These are phyloP conservation scores for Danaus melanippus DNA, from an alignment of 1,140 invertebrate genomes.

Conservation along the genomic window DNA sequence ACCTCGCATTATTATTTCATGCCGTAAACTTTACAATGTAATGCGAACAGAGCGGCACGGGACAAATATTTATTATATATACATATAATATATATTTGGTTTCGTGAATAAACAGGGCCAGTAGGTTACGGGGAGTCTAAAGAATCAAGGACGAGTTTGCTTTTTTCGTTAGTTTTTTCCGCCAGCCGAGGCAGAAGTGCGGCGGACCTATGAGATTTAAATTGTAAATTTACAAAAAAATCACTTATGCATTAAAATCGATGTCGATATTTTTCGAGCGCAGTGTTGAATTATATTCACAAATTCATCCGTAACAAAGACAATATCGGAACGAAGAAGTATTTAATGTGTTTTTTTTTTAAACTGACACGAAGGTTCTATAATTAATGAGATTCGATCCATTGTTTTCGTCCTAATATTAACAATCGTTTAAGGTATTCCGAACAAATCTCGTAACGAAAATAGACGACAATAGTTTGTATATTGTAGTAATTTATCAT, in stretches of 20 bases:
- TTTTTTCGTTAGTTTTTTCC: constrained; percentile 32
- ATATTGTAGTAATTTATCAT: too few species aligned
- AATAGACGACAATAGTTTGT: too few species aligned
- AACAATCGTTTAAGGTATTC: too few species aligned
- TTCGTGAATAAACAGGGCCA: constrained; percentile 34
- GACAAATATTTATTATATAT: neutral
- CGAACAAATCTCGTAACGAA: too few species aligned
- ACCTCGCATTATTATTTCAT: too few species aligned
- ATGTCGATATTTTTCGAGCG: constrained; percentile 26
- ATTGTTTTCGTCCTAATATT: too few species aligned
- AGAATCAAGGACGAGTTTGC: constrained; percentile 38
- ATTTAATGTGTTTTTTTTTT: constrained; percentile 9
- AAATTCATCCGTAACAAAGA: constrained; percentile 36
- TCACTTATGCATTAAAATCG: constrained; percentile 44
- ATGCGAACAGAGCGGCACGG: too few species aligned
- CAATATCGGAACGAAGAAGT: constrained; percentile 26
- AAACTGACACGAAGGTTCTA: neutral
- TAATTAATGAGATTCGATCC: too few species aligned
- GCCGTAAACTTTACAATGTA: too few species aligned
- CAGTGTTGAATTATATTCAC: constrained; percentile 46
- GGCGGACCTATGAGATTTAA: constrained; percentile 32
- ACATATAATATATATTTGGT: neutral
- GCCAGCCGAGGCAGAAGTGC: constrained; percentile 11
- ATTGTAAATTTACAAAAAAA: constrained; percentile 52
- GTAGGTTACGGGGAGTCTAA: constrained; percentile 43